phyloP scores from a whole-genome alignment of 2,888 invertebrate genomes.

The Cosmopolites sordidus region DNA sequence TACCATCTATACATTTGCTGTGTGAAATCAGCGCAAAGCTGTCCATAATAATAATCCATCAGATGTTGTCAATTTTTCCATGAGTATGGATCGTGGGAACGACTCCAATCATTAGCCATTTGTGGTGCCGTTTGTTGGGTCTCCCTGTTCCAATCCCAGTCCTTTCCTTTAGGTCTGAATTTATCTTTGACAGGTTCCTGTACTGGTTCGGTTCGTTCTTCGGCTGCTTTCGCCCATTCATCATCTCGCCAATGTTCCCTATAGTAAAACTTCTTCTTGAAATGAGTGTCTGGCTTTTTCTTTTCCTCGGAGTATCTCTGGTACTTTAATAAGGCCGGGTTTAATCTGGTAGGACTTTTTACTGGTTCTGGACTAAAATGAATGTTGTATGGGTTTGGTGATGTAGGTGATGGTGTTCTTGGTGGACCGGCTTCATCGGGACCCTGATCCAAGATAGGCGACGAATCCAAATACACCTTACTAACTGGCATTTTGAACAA shows the following conservation, averaged over 20 bases:
- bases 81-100: constrained; percentile 39
- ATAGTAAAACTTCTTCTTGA: constrained; percentile 71
- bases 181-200: constrained; percentile 53
- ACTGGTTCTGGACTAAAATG: constrained; percentile 40
- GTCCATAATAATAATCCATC: constrained; percentile 32
- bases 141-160: constrained; percentile 63
- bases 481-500: constrained; percentile 46
- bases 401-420: constrained; percentile 55
- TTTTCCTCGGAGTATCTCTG: constrained; percentile 51
- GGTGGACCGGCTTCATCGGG: constrained; percentile 53
- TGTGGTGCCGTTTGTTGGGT: constrained; percentile 20
- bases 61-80: constrained; percentile 44
- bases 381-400: constrained; percentile 41
- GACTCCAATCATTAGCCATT: constrained; percentile 36
- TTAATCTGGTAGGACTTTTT: constrained; percentile 46
- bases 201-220: constrained; percentile 35
- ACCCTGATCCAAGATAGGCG: constrained; percentile 41
- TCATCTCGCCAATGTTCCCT: constrained; percentile 53
- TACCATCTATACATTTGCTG: constrained; percentile 35
- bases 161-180: constrained; percentile 69
- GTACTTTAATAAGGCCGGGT: constrained; percentile 56
- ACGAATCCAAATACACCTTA: constrained; percentile 51
- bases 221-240: constrained; percentile 43
- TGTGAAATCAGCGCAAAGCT: constrained; percentile 33
- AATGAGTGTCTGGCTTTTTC: constrained; percentile 52